A percentile compares a stretch with the other conserved stretches of the same genome.
Evolutionary conservation across 2,113 vertebrate genomes (phyloP).

Genomic region (Forbesichthys agassizii): DNA sequence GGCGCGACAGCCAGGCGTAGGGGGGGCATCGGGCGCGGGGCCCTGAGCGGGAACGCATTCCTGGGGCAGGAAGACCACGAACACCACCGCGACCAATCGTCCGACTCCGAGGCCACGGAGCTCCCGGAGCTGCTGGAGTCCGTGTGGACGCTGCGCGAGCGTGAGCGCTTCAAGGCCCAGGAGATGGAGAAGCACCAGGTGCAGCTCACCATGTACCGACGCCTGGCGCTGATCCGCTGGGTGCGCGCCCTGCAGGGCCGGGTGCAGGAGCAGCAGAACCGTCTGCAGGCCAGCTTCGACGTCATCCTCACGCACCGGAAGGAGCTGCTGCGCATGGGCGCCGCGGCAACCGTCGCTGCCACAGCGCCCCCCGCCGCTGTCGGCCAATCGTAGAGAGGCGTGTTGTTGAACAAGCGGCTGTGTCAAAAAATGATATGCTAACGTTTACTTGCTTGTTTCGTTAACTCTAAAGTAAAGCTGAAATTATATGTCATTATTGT

Average conservation of each 20-base stretch:
- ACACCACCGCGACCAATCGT: conserved; percentile 37
- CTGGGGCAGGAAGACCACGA: background rate
- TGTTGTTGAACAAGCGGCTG: conserved; percentile 8
- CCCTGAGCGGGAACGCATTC: background rate
- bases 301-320: conserved; percentile 94
- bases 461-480: no score
- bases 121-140: conserved; percentile 81
- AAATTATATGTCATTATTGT: no score
- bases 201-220: conserved; percentile 96
- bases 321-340: conserved; percentile 86
- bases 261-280: conserved; percentile 90
- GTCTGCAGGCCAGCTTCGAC: conserved; percentile 93
- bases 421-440: no score
- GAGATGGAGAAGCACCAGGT: conserved; percentile 96
- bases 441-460: no score
- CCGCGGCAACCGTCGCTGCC: conserved; percentile 24
- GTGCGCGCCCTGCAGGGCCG: conserved; percentile 88
- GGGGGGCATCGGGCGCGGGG: background rate
- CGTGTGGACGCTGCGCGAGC: conserved; percentile 87
- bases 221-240: conserved; percentile 93
- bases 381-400: conserved; percentile 73
- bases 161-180: conserved; percentile 89
- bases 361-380: conserved; percentile 33
- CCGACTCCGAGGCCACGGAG: conserved; percentile 67
- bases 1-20: background rate